These are phyloP conservation scores for Acronicta psi DNA, from an alignment of 2,888 invertebrate species.

Conservation along the genomic window DNA sequence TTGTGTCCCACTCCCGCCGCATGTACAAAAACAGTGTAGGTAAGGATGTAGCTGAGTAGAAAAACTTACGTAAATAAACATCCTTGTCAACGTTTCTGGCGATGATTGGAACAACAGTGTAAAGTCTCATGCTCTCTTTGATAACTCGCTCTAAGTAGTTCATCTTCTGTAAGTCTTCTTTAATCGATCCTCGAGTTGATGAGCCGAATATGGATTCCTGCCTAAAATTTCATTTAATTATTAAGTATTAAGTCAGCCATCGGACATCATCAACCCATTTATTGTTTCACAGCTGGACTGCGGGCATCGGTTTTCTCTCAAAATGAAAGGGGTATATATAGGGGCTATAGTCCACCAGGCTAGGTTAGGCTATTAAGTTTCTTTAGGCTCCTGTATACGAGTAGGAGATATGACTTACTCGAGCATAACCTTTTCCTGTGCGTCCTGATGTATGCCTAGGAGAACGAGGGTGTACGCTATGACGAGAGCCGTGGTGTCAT, in stretches of 20 bases:
- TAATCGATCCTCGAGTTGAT: slow-evolving; percentile 75
- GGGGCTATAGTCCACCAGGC: too few species aligned
- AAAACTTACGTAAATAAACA: slow-evolving; percentile 82
- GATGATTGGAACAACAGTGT: slow-evolving; percentile 88
- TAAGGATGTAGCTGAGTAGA: too few species aligned
- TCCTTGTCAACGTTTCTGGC: slow-evolving; percentile 84
- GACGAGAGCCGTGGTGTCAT: slow-evolving; percentile 85
- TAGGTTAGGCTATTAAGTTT: too few species aligned
- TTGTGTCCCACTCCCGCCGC: too few species aligned
- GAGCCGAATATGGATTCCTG: slow-evolving; percentile 83
- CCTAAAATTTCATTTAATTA: slow-evolving; percentile 66
- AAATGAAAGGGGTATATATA: too few species aligned
- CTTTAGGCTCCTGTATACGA: too few species aligned
- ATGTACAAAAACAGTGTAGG: too few species aligned
- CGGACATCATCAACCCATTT: too few species aligned
- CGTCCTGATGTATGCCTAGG: slow-evolving; percentile 79
- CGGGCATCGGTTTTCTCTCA: too few species aligned
- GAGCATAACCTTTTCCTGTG: slow-evolving; percentile 68
- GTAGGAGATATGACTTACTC: slow-evolving; percentile 74
- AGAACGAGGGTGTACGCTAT: slow-evolving; percentile 83
- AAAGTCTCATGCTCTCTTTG: slow-evolving; percentile 89
- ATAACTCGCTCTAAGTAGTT: slow-evolving; percentile 88
- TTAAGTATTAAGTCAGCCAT: not conserved
- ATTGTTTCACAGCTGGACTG: not conserved
- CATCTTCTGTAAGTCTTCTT: slow-evolving; percentile 86